phyloP scores from a whole-genome alignment of 2,888 invertebrate genomes.

The Aphidius colemani region DNA sequence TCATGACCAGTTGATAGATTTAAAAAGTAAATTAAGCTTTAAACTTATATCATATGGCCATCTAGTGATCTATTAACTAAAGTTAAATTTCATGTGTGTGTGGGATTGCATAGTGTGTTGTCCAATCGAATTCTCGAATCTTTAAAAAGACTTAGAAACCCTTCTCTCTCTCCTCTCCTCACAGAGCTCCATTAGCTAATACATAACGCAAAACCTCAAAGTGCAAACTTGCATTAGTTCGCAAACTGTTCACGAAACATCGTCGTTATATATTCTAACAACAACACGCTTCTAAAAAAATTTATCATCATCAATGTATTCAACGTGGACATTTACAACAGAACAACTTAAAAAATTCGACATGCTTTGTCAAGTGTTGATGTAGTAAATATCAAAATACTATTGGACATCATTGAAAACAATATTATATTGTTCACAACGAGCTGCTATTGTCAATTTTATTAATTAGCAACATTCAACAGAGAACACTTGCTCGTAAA shows the following conservation, averaged over 20 bases:
- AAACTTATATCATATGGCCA: neutral
- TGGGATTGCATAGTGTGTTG: no score
- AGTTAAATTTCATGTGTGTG: no score
- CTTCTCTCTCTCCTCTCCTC: no score
- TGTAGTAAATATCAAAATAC: conserved; percentile 45
- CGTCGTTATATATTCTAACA: conserved; percentile 12
- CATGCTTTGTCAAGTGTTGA: conserved; percentile 48
- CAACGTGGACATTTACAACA: conserved; percentile 36
- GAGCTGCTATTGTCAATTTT: neutral
- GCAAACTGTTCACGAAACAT: neutral
- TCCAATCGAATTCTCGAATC: no score
- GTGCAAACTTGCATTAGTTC: neutral
- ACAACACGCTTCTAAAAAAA: neutral
- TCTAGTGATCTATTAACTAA: no score
- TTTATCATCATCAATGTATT: conserved; percentile 37
- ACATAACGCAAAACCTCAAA: no score
- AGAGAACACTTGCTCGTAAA: neutral
- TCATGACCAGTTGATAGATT: neutral
- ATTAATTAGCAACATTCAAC: neutral
- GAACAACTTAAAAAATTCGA: conserved; percentile 27
- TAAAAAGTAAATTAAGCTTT: neutral
- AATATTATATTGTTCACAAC: no score
- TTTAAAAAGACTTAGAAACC: neutral
- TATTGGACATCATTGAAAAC: neutral
- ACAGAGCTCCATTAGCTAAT: neutral